These are phyloP conservation scores for Neodiprion pinetum DNA, from an alignment of 1,140 invertebrate species.

Conservation along the genomic window DNA sequence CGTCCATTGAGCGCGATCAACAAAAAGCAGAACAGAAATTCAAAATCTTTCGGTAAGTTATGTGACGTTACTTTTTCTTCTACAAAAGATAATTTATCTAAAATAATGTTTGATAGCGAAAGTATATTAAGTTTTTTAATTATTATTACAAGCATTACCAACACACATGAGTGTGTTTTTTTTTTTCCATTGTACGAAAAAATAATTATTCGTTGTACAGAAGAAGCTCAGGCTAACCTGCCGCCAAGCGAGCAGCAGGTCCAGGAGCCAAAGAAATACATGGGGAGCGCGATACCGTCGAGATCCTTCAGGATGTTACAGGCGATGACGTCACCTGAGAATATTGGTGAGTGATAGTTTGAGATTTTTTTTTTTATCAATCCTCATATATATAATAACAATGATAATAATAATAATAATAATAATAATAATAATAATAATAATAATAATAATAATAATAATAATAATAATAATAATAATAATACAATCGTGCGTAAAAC, in stretches of 20 bases:
- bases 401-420: too few relatives aligned
- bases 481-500: neutral
- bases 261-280: slow-evolving; percentile 79
- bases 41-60: slow-evolving; percentile 52
- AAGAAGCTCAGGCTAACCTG: slow-evolving; percentile 64
- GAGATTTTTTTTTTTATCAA: neutral
- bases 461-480: slow-evolving; percentile 19
- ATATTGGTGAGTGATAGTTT: slow-evolving; percentile 51
- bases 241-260: slow-evolving; percentile 74
- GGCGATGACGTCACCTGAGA: slow-evolving; percentile 76
- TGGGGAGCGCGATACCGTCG: slow-evolving; percentile 83
- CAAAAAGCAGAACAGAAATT: slow-evolving; percentile 53
- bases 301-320: slow-evolving; percentile 86
- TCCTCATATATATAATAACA: neutral
- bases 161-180: slow-evolving; percentile 8
- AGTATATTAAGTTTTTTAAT: neutral
- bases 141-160: slow-evolving; percentile 14
- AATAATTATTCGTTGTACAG: slow-evolving; percentile 36
- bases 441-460: neutral
- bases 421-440: too few relatives aligned
- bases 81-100: neutral
- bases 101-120: neutral
- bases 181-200: slow-evolving; percentile 15
- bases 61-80: neutral
- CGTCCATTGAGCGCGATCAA: neutral